A percentile compares a stretch with the other conserved stretches of the same genome.
Evolutionary conservation across 2,888 invertebrate genomes (phyloP).

Genomic region (Cephonodes hylas): DNA sequence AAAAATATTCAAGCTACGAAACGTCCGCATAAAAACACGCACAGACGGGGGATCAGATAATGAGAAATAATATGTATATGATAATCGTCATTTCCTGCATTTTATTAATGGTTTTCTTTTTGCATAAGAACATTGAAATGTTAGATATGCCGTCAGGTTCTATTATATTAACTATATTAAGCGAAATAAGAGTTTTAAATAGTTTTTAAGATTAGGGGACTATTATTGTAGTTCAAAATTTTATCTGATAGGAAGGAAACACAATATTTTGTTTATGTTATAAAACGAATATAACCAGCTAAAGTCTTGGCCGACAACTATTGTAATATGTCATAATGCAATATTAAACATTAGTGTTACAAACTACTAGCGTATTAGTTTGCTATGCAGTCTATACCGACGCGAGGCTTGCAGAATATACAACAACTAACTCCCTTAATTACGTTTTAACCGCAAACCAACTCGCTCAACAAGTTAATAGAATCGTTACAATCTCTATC

Average conservation of each 20-base stretch:
- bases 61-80: not conserved
- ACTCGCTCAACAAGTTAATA: constrained; percentile 12
- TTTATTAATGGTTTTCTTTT: not conserved
- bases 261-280: too few relatives aligned
- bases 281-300: too few relatives aligned
- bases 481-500: constrained; percentile 12
- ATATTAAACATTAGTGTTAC: not conserved
- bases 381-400: not conserved
- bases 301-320: too few relatives aligned
- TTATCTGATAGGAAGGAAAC: too few relatives aligned
- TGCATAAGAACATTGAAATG: not conserved
- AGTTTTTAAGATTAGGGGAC: too few relatives aligned
- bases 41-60: not conserved
- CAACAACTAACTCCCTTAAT: constrained; percentile 1
- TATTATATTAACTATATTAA: too few relatives aligned
- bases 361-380: not conserved
- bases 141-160: too few relatives aligned
- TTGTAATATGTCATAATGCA: too few relatives aligned
- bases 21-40: not conserved
- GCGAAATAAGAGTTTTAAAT: too few relatives aligned
- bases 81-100: not conserved
- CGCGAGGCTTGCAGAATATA: not conserved
- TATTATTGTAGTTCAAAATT: too few relatives aligned
- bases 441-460: not conserved
- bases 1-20: not conserved